Conservation (phyloP, 2,888 invertebrate species). For the Zele albiditarsus region DNA sequence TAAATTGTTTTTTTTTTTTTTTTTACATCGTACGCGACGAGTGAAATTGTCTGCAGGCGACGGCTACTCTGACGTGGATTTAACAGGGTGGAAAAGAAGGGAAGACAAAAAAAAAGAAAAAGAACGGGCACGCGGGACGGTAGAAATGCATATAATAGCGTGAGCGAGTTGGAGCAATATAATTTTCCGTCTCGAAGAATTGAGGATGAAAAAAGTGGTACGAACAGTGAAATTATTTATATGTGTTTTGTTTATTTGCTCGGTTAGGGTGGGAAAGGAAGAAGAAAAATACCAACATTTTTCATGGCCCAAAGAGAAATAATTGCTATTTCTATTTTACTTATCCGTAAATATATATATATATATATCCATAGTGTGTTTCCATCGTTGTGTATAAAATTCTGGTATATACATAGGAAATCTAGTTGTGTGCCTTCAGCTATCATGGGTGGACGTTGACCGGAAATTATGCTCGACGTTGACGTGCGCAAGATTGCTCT, state of each 20-base stretch:
- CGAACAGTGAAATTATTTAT: constrained; percentile 17
- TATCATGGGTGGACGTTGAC: background rate
- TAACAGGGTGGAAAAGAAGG: background rate
- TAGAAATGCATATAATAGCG: constrained; percentile 38
- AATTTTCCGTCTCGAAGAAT: constrained; percentile 29
- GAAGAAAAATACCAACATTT: background rate
- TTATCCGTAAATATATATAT: background rate
- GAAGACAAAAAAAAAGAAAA: constrained; percentile 11
- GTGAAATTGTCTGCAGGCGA: constrained; percentile 11
- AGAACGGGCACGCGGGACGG: background rate
- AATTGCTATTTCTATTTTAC: background rate
- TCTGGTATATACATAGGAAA: background rate
- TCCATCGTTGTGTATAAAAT: background rate
- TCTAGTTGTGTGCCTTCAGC: background rate
- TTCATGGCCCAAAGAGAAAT: background rate
- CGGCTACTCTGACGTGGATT: constrained; percentile 8
- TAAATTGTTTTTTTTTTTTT: background rate
- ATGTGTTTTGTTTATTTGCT: background rate
- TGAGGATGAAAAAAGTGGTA: constrained; percentile 33
- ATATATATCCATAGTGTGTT: background rate
- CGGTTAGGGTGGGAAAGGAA: background rate
- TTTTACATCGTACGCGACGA: background rate
- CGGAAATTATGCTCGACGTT: constrained; percentile 13
- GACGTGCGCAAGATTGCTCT: background rate
- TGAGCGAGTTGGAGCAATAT: constrained; percentile 29